phyloP scores from a whole-genome alignment of 2,113 vertebrate genomes.

The Oenanthe melanoleuca region DNA sequence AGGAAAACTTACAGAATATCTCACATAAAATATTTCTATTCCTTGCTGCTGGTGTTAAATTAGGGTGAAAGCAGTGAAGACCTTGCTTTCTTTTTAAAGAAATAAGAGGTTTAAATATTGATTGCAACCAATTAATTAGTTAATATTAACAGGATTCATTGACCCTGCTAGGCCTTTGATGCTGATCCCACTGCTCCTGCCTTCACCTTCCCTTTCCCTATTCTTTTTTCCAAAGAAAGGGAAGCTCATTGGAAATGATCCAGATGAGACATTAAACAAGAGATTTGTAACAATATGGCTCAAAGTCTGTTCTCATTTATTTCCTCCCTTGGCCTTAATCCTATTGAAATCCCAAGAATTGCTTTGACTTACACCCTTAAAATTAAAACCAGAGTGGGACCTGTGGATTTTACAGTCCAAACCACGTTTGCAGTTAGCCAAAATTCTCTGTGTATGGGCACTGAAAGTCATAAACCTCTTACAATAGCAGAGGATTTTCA shows the following conservation, averaged over 20 bases:
- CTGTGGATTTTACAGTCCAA: not conserved
- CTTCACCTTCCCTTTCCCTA: not conserved
- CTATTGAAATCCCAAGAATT: not conserved
- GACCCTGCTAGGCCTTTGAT: not conserved
- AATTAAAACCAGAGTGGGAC: constrained; percentile 20
- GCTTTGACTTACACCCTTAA: not conserved
- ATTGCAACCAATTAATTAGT: no score
- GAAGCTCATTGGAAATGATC: not conserved
- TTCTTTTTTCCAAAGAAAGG: not conserved
- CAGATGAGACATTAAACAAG: not conserved
- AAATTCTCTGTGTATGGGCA: not conserved
- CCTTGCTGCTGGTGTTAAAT: not conserved
- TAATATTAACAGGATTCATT: not conserved
- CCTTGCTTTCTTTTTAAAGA: not conserved
- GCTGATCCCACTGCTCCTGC: not conserved
- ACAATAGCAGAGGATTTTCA: not conserved
- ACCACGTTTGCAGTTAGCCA: not conserved
- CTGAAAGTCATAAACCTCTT: not conserved
- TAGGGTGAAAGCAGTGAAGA: not conserved
- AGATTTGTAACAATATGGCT: not conserved
- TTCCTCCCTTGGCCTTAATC: not conserved
- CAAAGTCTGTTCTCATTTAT: not conserved
- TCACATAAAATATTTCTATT: not conserved
- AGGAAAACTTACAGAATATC: not conserved
- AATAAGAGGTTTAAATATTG: not conserved